Evolutionary conservation across 2,797 vertebrate genomes (phyloP), one percentile per base, ranked within the genome.

Genomic region (Anisognathus igniventris): DNA sequence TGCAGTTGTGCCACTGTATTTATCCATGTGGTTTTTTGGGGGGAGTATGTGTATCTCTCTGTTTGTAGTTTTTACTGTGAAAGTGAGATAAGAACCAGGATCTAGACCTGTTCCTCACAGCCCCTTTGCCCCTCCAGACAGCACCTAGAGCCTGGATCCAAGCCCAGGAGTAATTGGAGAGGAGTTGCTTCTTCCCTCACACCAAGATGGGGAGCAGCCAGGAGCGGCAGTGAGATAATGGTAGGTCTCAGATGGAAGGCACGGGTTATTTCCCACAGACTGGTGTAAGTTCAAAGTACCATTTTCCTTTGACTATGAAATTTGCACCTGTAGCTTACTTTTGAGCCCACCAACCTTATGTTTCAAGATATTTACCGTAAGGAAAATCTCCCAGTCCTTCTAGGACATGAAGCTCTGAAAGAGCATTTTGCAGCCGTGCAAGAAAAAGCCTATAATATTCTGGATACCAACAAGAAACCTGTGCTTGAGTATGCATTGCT

Each of bases 221-320:
- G 27, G 40, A 67, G 25, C 0, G 0, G 18, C 33, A 77, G 27
- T 3, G 6, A 56, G 23, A 9, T 62, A 64, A 73, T 5, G 10
- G 9, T 51, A 44, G 18, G 11, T 79, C 75, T 85, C 39, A 58
- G 33, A 35, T 56, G 31, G 10, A 48, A 51, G 23, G 42, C 25
- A 31, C 3, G 40, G 28, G 18, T 24, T 62, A 54, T 64, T 70
- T 74, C 21, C 16, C 5, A n/a, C n/a, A 62, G 62, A 15, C 1
- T 68, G 24, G 40, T 45, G 15, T 10, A 60, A 67, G 17, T 76
- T 78, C 4, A 14, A 75, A 78, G 4, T 68, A 51, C 22, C 4
- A 15, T 88, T 92, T 56, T 72, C 16, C 33, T 50, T 68, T 66
- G 30, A n/a, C 14, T 61, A 22, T 61, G 47, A 72, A 75, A 62